A percentile compares a stretch with the other conserved stretches of the same genome.
Evolutionary conservation across 2,797 vertebrate species (phyloP).

Genomic region (Uromys caudimaculatus): DNA sequence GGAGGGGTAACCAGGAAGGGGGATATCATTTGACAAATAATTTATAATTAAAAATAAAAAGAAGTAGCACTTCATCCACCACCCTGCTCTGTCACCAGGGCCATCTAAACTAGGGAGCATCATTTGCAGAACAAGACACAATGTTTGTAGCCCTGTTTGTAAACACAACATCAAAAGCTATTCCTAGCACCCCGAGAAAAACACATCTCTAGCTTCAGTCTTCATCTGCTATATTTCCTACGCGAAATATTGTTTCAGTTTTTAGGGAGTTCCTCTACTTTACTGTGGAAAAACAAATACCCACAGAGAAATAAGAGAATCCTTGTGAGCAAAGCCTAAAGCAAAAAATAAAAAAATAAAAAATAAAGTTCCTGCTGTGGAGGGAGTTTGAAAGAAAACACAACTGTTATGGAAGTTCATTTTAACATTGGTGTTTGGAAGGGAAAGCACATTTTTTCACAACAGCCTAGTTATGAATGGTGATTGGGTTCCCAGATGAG

Average conservation of each 20-base stretch:
- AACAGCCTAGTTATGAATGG: conserved; percentile 65
- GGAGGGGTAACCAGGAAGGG: too few relatives aligned
- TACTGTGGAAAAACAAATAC: not conserved
- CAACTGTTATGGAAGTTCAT: conserved; percentile 44
- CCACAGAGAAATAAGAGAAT: conserved; percentile 63
- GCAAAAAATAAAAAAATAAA: conserved; percentile 2
- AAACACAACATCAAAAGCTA: not conserved
- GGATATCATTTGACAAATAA: too few relatives aligned
- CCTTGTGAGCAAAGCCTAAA: conserved; percentile 67
- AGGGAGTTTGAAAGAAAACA: conserved; percentile 61
- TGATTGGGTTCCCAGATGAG: conserved; percentile 73
- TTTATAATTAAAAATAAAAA: too few relatives aligned
- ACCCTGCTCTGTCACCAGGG: not conserved
- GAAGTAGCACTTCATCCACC: not conserved
- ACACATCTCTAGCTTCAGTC: not conserved
- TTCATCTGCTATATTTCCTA: not conserved
- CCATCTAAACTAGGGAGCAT: not conserved
- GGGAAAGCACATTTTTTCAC: conserved; percentile 62
- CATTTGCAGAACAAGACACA: not conserved
- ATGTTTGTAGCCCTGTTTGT: conserved; percentile 7
- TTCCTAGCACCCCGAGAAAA: not conserved
- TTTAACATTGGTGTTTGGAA: conserved; percentile 60
- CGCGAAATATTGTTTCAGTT: conserved; percentile 33
- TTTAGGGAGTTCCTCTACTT: conserved; percentile 46
- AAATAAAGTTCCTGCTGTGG: not conserved